These are phyloP conservation scores for Nymphicus hollandicus DNA, from an alignment of 2,113 vertebrate genomes.

Conservation along the genomic window DNA sequence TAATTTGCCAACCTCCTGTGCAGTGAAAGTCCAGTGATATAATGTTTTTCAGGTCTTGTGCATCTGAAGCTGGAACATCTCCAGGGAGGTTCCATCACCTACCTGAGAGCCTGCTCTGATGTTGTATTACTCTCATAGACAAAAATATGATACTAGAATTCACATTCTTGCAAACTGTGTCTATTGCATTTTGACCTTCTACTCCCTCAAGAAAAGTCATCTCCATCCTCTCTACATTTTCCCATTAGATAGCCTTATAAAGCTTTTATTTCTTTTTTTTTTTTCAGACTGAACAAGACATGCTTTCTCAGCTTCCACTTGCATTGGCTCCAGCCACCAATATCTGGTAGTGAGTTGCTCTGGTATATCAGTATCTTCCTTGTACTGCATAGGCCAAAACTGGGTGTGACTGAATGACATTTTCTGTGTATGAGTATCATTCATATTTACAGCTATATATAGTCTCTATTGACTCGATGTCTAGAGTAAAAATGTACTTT, in stretches of 20 bases:
- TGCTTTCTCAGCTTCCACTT: accelerated
- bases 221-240: neutral
- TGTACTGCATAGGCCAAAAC: neutral
- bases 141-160: neutral
- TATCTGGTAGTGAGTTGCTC: neutral
- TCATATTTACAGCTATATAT: neutral
- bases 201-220: neutral
- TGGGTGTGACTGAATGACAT: neutral
- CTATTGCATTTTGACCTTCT: neutral
- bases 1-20: neutral
- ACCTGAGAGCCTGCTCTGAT: neutral
- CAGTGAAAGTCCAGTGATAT: neutral
- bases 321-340: neutral
- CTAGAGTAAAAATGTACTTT: neutral
- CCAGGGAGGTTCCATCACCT: neutral
- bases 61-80: neutral
- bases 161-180: neutral
- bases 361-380: neutral
- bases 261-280: neutral
- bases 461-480: neutral
- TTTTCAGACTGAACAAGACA: neutral
- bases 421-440: accelerated
- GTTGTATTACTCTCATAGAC: accelerated
- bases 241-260: neutral
- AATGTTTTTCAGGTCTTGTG: neutral